Conservation (phyloP, 2,113 vertebrate genomes). For the Sapajus apella region DNA sequence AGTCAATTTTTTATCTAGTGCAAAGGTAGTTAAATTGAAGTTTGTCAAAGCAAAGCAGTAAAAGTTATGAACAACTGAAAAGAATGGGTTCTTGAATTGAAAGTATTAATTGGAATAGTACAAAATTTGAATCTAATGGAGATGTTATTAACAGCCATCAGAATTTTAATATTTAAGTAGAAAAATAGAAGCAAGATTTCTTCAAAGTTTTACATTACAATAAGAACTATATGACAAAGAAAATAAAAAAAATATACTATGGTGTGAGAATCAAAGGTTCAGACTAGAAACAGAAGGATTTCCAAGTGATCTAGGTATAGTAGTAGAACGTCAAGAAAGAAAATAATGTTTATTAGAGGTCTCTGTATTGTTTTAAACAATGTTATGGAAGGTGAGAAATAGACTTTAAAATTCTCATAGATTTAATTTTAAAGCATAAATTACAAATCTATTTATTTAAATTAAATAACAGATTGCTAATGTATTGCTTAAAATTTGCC, state of each 20-base stretch:
- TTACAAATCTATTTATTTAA: neutral
- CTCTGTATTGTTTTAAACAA: neutral
- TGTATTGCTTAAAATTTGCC: neutral
- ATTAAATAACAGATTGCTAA: neutral
- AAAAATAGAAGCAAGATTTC: neutral
- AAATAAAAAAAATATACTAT: neutral
- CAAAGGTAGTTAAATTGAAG: neutral
- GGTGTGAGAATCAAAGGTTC: neutral
- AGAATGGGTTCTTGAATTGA: neutral
- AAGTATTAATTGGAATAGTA: neutral
- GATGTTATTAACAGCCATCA: neutral
- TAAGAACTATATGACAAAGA: neutral
- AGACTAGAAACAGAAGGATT: neutral
- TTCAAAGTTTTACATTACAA: neutral
- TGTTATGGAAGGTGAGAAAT: neutral
- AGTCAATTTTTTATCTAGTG: neutral
- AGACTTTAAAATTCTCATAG: neutral
- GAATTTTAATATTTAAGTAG: neutral
- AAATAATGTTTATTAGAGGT: neutral
- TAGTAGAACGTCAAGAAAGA: neutral
- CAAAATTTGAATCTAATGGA: neutral
- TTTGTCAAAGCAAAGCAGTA: neutral
- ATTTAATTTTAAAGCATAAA: neutral
- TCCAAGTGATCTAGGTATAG: neutral
- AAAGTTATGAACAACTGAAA: neutral